These are phyloP conservation scores for Sparus aurata DNA, from an alignment of 2,797 vertebrate species.

Conservation along the genomic window DNA sequence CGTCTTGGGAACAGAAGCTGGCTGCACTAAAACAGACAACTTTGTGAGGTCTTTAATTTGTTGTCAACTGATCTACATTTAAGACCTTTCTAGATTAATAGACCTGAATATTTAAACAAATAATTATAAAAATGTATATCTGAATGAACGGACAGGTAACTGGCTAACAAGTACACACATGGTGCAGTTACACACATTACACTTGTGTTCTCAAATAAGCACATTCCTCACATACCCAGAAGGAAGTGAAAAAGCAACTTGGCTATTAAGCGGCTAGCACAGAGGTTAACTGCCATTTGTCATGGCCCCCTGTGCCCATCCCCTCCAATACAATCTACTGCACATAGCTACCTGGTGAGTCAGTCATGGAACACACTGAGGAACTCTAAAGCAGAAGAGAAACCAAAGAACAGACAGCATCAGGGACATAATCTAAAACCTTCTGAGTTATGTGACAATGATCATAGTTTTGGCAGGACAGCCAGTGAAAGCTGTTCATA, in stretches of 20 bases:
- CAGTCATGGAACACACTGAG: constrained; percentile 59
- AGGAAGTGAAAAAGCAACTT: constrained; percentile 70
- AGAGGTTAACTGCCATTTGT: constrained; percentile 51
- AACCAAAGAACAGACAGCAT: constrained; percentile 56
- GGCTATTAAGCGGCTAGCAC: constrained; percentile 42
- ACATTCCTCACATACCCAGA: constrained; percentile 69
- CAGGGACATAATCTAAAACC: constrained; percentile 22
- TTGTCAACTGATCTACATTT: neutral
- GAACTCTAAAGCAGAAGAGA: constrained; percentile 83
- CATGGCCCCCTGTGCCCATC: constrained; percentile 34
- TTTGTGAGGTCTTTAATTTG: neutral
- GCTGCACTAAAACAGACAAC: neutral
- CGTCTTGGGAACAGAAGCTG: neutral
- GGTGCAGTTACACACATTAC: constrained; percentile 29
- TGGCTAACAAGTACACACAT: neutral
- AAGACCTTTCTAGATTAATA: neutral
- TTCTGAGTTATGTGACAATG: constrained; percentile 21
- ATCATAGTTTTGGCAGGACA: neutral
- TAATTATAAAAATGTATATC: neutral
- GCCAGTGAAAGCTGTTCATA: constrained; percentile 1
- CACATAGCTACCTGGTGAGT: constrained; percentile 63
- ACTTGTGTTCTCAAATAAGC: constrained; percentile 52
- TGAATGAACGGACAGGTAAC: constrained; percentile 15
- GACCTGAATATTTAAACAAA: neutral
- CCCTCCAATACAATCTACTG: constrained; percentile 33